Conservation (phyloP, 2,113 vertebrate species). For the Callithrix jacchus region DNA sequence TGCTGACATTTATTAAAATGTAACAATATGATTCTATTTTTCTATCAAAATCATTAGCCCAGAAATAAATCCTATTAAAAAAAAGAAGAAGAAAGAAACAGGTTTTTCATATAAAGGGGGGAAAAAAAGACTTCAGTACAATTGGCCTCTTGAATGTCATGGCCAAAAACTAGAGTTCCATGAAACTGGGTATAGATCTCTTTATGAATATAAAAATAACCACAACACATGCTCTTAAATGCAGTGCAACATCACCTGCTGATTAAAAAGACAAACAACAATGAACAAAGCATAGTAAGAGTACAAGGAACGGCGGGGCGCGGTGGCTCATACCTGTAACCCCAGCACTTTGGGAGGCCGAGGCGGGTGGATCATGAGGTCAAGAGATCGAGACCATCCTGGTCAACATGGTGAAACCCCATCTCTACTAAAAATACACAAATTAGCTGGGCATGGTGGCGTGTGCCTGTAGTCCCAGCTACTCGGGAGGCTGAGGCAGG, state of each 20-base stretch:
- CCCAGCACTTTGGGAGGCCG: too few relatives aligned
- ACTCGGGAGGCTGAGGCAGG: too few relatives aligned
- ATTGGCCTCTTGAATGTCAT: not conserved
- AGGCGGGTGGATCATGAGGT: too few relatives aligned
- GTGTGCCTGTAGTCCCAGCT: too few relatives aligned
- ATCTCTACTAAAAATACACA: too few relatives aligned
- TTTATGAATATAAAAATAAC: not conserved
- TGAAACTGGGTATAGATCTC: not conserved
- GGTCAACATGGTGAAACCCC: too few relatives aligned
- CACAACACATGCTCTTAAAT: not conserved
- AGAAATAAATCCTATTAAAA: not conserved
- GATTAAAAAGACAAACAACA: not conserved
- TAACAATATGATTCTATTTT: not conserved
- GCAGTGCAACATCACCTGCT: not conserved
- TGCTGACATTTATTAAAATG: not conserved
- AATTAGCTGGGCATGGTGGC: too few relatives aligned
- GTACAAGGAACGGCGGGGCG: too few relatives aligned
- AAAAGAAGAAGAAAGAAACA: slow-evolving; percentile 2
- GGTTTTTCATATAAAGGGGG: not conserved
- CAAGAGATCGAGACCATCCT: too few relatives aligned
- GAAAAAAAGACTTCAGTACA: not conserved
- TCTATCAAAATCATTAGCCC: not conserved
- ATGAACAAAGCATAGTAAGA: not conserved
- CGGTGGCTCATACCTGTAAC: too few relatives aligned
- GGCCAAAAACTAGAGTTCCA: not conserved